phyloP scores from a whole-genome alignment of 53 echinoderm and acorn worm genomes.

The Paracentrotus lividus region DNA sequence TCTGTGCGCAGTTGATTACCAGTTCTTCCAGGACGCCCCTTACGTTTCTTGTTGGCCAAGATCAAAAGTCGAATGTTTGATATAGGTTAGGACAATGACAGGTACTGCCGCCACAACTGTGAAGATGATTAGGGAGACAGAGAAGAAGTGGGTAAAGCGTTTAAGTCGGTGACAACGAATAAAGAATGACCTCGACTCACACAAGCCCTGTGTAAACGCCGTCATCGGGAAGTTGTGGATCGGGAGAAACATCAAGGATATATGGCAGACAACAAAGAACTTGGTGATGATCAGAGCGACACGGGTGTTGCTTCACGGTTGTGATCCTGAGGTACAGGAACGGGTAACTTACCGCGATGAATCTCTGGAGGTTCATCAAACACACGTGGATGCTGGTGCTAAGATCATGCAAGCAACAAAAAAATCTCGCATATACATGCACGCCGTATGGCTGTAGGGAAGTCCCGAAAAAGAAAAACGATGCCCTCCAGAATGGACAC shows the following conservation, averaged over 20 bases:
- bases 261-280: background rate
- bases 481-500: slow-evolving; percentile 20
- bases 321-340: background rate
- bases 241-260: background rate
- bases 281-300: background rate
- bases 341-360: slow-evolving; percentile 14
- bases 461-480: background rate
- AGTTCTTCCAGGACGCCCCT: background rate
- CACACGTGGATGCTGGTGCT: slow-evolving; percentile 23
- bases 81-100: background rate
- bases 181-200: background rate
- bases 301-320: background rate
- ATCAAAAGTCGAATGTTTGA: slow-evolving; percentile 31
- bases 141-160: background rate
- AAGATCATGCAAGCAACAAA: background rate
- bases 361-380: slow-evolving; percentile 42
- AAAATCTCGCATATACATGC: slow-evolving; percentile 4
- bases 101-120: background rate
- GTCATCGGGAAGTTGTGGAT: background rate
- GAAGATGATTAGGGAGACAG: background rate
- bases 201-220: background rate
- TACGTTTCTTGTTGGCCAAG: slow-evolving; percentile 1
- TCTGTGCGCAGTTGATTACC: background rate
- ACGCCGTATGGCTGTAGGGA: slow-evolving; percentile 12
- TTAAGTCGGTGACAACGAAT: background rate